Evolutionary conservation across 1,140 invertebrate genomes (phyloP).

Genomic region (Zaprionus tsacasi): DNA sequence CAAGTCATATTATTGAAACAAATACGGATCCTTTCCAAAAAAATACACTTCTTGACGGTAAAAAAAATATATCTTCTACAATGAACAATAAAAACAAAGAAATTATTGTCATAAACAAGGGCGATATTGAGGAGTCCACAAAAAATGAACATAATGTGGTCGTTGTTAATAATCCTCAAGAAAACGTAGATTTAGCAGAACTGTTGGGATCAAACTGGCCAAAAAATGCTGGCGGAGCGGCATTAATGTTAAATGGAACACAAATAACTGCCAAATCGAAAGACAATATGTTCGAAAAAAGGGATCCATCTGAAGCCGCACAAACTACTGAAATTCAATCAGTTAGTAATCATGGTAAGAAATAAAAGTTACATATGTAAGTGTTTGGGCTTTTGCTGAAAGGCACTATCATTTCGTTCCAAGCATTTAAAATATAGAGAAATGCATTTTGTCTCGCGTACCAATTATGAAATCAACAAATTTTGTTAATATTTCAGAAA

Average conservation of each 20-base stretch:
- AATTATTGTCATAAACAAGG: constrained; percentile 63
- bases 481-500: too few relatives aligned
- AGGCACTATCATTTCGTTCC: too few relatives aligned
- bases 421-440: too few relatives aligned
- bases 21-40: constrained; percentile 2
- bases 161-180: constrained; percentile 59
- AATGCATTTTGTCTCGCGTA: too few relatives aligned
- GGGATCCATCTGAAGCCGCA: neutral
- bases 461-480: too few relatives aligned
- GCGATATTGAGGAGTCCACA: constrained; percentile 70
- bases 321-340: neutral
- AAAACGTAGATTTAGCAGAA: constrained; percentile 82
- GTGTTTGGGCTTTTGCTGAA: too few relatives aligned
- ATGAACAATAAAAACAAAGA: constrained; percentile 59
- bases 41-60: constrained; percentile 9
- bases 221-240: constrained; percentile 65
- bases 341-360: constrained; percentile 1
- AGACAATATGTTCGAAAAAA: constrained; percentile 33
- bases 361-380: neutral
- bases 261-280: constrained; percentile 24
- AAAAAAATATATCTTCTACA: constrained; percentile 13
- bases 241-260: constrained; percentile 51
- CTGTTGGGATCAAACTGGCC: constrained; percentile 81
- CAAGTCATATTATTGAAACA: constrained; percentile 5
- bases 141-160: constrained; percentile 83